Conservation (phyloP, 2,113 vertebrate genomes). For the Hippopotamus amphibius region DNA sequence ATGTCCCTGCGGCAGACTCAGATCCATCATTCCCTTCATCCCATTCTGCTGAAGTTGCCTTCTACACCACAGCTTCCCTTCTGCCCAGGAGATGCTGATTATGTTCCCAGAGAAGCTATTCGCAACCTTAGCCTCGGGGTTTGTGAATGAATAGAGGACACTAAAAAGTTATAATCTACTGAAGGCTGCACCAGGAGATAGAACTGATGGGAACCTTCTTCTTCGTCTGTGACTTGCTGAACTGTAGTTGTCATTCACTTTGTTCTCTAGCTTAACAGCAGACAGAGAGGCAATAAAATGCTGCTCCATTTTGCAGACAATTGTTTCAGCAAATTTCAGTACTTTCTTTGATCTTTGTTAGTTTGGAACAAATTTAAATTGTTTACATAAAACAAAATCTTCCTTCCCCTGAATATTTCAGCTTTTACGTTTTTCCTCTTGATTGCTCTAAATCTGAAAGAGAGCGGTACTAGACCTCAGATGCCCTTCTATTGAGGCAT, state of each 20-base stretch:
- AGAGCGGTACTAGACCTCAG: not conserved
- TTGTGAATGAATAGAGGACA: conserved; percentile 22
- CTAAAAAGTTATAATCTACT: not conserved
- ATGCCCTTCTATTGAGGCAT: not conserved
- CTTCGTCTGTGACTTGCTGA: not conserved
- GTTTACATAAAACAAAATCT: conserved; percentile 60
- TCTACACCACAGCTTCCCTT: not conserved
- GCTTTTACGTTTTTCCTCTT: not conserved
- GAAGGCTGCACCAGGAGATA: not conserved
- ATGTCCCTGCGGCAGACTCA: not conserved
- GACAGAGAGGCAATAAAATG: not conserved
- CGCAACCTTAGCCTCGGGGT: not conserved
- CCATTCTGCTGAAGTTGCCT: not conserved
- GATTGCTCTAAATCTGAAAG: not conserved
- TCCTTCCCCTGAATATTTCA: conserved; percentile 34
- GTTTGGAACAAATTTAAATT: conserved; percentile 60
- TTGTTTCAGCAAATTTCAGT: conserved; percentile 7
- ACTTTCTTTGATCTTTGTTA: conserved; percentile 37
- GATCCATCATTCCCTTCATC: not conserved
- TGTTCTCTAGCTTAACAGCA: conserved; percentile 15
- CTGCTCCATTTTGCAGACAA: not conserved
- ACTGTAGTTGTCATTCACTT: not conserved
- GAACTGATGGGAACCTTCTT: not conserved
- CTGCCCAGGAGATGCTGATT: not conserved
- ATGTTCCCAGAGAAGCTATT: not conserved